Evolutionary conservation across 2,113 vertebrate genomes (phyloP).

Genomic region (Plecturocebus donacophilus): DNA sequence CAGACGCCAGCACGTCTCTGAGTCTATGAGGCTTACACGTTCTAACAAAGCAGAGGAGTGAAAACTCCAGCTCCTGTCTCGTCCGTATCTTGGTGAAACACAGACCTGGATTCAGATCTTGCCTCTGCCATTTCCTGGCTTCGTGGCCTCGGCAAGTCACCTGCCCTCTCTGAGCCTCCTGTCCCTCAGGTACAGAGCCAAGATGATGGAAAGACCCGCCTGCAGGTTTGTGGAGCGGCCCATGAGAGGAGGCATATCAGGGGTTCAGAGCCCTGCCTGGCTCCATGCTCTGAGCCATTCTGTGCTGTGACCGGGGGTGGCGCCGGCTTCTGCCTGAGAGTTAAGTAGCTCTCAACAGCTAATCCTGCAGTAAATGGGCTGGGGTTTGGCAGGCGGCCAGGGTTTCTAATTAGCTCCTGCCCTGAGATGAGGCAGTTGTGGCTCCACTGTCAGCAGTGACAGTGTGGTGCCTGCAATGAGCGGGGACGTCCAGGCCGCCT

Average conservation of each 20-base stretch:
- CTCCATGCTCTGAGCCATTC: fast-evolving
- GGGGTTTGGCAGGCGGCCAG: conserved; percentile 66
- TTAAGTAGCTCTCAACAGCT: conserved; percentile 58
- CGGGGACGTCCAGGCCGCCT: not conserved
- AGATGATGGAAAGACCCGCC: fast-evolving
- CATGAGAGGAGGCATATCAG: fast-evolving
- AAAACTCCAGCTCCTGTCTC: not conserved
- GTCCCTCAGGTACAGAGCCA: not conserved
- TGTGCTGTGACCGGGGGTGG: not conserved
- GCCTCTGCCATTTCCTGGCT: not conserved
- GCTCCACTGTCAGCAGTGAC: not conserved
- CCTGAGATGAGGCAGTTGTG: not conserved
- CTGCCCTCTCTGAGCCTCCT: not conserved
- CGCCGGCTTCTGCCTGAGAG: conserved; percentile 15
- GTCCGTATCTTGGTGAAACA: not conserved
- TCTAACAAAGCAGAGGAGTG: not conserved
- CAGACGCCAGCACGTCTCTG: not conserved
- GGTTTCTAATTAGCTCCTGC: conserved; percentile 72
- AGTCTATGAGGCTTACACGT: not conserved
- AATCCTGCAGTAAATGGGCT: conserved; percentile 59
- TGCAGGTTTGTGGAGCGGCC: fast-evolving
- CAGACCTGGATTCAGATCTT: not conserved
- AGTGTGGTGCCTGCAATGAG: not conserved
- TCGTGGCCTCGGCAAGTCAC: not conserved
- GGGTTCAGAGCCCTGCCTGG: not conserved